Evolutionary conservation across 2,797 vertebrate species (phyloP).

Genomic region (Lepus townsendii): DNA sequence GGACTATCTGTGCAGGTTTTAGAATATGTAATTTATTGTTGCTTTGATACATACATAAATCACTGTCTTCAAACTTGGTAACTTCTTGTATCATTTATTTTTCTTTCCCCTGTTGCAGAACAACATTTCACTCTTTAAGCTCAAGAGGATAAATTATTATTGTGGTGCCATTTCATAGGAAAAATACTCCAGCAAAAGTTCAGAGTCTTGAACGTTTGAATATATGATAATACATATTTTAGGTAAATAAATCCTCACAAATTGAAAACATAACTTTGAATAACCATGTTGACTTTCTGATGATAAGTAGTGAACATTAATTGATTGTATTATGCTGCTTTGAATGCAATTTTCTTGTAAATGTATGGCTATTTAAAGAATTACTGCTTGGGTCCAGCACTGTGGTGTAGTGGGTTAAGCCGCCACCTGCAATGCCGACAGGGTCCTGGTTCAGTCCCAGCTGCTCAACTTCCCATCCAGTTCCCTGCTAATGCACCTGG

Average conservation of each 20-base stretch:
- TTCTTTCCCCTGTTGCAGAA: not conserved
- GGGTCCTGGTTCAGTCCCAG: too few species aligned
- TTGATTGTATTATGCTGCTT: slow-evolving; percentile 2
- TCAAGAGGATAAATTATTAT: slow-evolving; percentile 5
- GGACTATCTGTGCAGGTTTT: slow-evolving; percentile 28
- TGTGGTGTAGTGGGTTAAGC: too few species aligned
- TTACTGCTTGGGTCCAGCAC: slow-evolving; percentile 4
- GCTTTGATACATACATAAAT: slow-evolving; percentile 6
- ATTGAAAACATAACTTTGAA: slow-evolving; percentile 51
- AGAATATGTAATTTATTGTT: not conserved
- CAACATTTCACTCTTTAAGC: slow-evolving; percentile 15
- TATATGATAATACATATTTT: not conserved
- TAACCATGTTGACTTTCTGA: slow-evolving; percentile 16
- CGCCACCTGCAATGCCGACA: too few species aligned
- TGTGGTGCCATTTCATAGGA: slow-evolving; percentile 45
- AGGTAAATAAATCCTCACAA: slow-evolving; percentile 20
- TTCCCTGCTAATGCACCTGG: too few species aligned
- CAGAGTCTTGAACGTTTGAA: slow-evolving; percentile 46
- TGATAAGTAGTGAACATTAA: slow-evolving; percentile 47
- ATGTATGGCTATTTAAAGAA: not conserved
- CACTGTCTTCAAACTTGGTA: not conserved
- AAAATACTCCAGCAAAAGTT: not conserved
- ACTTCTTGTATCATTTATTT: not conserved
- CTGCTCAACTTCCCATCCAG: too few species aligned
- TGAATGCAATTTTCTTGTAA: slow-evolving; percentile 34